A percentile compares a stretch with the other conserved stretches of the same genome.
These are phyloP conservation scores for Chirona hameri DNA, from an alignment of 2,888 invertebrate genomes.

Conservation along the genomic window DNA sequence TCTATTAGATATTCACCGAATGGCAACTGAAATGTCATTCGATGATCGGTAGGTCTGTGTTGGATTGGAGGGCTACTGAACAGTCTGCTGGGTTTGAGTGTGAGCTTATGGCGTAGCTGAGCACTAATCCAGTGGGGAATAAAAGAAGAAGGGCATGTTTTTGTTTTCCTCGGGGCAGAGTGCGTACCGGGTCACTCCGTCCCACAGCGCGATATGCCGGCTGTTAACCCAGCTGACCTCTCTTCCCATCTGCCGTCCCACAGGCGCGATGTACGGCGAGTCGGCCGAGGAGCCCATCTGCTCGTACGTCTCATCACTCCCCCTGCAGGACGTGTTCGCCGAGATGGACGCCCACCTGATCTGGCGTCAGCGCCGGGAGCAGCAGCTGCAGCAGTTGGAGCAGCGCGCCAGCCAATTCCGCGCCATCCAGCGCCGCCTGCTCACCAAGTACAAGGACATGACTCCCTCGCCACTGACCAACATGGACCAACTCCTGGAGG, in stretches of 20 bases:
- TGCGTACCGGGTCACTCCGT: background rate
- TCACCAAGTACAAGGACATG: constrained; percentile 73
- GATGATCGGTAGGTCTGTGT: too few relatives aligned
- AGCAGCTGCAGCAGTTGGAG: constrained; percentile 47
- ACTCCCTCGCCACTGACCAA: constrained; percentile 69
- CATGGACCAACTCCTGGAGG: constrained; percentile 66
- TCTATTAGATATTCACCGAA: too few relatives aligned
- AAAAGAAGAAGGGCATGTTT: too few relatives aligned
- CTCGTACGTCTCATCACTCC: constrained; percentile 48
- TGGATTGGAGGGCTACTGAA: too few relatives aligned
- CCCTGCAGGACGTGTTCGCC: constrained; percentile 53
- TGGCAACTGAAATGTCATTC: too few relatives aligned
- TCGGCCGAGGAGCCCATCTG: constrained; percentile 28
- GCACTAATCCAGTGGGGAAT: too few relatives aligned
- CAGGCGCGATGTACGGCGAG: constrained; percentile 35
- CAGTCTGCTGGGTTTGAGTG: too few relatives aligned
- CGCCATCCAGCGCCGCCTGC: constrained; percentile 68
- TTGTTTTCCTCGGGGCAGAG: constrained; percentile 29
- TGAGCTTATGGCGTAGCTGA: too few relatives aligned
- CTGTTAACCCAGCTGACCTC: constrained; percentile 35
- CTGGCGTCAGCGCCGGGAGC: constrained; percentile 44
- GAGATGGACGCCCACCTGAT: constrained; percentile 56
- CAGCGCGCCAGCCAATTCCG: constrained; percentile 66
- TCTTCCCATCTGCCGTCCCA: constrained; percentile 40
- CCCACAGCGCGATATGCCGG: background rate